Evolutionary conservation across 2,888 invertebrate genomes (phyloP), one percentile per base, ranked within the genome.

Genomic region (Eumacrocentrus americanus): DNA sequence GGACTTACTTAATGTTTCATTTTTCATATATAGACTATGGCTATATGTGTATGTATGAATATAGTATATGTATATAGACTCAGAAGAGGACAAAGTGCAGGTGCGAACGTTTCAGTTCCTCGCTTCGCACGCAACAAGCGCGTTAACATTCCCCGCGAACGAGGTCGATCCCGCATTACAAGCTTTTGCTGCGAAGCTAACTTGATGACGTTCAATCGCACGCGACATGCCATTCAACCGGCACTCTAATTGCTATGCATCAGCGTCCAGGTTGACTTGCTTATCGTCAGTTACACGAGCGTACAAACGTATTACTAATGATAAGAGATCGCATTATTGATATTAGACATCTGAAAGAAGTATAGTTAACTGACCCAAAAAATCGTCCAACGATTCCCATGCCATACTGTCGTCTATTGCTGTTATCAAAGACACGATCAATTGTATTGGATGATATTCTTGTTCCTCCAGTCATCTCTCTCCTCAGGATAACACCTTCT

Each of bases 391-490:
- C 85, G 81, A 92, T 86, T 70, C 94, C 89, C 89, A 91, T 88
- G 72, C 93, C 90, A 80, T 89, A 92, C 79, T 91, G 90, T 72
- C 95, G 87, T 64, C 95, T 86, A 78, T 95, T 89, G 14, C 94
- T 94, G 82, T 95, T 95, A 80, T 95, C 95, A 64, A 93, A 87
- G 12, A 94, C 89, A n/a, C 92, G 90, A 75, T 94, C 93, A 59
- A 96, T 84, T 70, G 94, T 85, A 53, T 88, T 88, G 11, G 91
- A 87, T 64, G 89, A 88, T 69, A 94, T 92, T 66, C 92, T 85
- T 44, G 84, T 84, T 16, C 89, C 88, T 6, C 91, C 91, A 18
- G 64, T 66, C 47, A 72, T 61, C 60, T 78, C 76, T 40, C 72
- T 71, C 51, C 76, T 73, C n/a, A 75, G 63, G 53, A 70, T 71